Evolutionary conservation across 2,797 vertebrate species (phyloP).

Genomic region (Pseudocheirus occidentalis): DNA sequence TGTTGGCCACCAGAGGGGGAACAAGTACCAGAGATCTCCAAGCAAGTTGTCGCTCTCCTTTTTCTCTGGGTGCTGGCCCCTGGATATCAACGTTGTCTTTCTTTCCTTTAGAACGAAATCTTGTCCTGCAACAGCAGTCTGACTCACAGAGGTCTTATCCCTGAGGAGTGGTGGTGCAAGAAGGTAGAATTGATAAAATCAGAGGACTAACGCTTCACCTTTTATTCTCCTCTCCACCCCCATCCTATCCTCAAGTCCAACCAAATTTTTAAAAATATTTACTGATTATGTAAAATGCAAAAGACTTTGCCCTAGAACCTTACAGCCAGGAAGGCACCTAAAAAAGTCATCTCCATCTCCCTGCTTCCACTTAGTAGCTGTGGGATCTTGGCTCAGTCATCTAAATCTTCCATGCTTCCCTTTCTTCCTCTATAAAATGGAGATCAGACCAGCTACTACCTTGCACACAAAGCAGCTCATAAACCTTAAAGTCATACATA

Average conservation of each 20-base stretch:
- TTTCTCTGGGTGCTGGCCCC: neutral
- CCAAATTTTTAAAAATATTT: neutral
- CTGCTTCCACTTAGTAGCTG: neutral
- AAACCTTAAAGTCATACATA: neutral
- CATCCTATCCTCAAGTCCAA: neutral
- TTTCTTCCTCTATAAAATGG: neutral
- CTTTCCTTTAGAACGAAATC: neutral
- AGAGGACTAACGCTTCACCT: neutral
- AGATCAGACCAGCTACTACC: neutral
- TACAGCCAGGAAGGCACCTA: neutral
- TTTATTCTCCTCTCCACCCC: neutral
- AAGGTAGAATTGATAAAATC: neutral
- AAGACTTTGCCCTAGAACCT: neutral
- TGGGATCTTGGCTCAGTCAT: neutral
- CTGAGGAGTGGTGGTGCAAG: neutral
- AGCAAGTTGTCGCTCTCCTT: neutral
- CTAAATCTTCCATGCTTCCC: neutral
- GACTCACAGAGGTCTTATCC: neutral
- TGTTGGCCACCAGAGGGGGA: slow-evolving; percentile 74
- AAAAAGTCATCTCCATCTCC: neutral
- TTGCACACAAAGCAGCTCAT: neutral
- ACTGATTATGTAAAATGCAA: neutral
- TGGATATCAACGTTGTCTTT: neutral
- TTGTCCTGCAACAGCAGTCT: neutral
- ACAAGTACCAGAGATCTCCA: neutral